Conservation (phyloP, 2,113 vertebrate species). For the Calypte anna region DNA sequence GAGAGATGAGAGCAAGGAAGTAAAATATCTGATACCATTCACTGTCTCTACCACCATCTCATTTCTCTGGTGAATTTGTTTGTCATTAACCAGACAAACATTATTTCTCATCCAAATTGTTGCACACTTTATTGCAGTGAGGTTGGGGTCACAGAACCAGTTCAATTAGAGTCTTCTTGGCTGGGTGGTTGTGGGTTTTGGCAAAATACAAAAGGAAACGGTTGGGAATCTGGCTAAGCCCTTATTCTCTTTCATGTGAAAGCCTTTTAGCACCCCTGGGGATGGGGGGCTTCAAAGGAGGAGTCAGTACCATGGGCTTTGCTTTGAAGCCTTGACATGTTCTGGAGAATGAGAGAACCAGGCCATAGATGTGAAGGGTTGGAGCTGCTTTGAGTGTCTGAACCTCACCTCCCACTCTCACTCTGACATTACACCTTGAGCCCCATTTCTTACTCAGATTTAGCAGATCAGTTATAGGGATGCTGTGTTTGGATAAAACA, state of each 20-base stretch:
- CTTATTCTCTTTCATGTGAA: not conserved
- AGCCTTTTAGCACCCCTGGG: not conserved
- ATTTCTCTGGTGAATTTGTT: not conserved
- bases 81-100: not conserved
- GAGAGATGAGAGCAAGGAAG: not conserved
- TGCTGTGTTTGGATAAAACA: not conserved
- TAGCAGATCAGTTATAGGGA: not conserved
- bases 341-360: not conserved
- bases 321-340: not conserved
- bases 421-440: not conserved
- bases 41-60: not conserved
- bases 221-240: not conserved
- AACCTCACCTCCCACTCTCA: not conserved
- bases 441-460: not conserved
- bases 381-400: not conserved
- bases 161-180: not conserved
- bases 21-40: not conserved
- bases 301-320: not conserved
- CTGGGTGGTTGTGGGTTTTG: not conserved
- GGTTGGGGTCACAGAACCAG: not conserved
- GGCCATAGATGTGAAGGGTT: not conserved
- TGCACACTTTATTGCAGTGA: not conserved
- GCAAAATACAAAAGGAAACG: not conserved
- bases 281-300: not conserved
- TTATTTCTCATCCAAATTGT: not conserved